Evolutionary conservation across 2,113 vertebrate species (phyloP).

Genomic region (Callipepla squamata): DNA sequence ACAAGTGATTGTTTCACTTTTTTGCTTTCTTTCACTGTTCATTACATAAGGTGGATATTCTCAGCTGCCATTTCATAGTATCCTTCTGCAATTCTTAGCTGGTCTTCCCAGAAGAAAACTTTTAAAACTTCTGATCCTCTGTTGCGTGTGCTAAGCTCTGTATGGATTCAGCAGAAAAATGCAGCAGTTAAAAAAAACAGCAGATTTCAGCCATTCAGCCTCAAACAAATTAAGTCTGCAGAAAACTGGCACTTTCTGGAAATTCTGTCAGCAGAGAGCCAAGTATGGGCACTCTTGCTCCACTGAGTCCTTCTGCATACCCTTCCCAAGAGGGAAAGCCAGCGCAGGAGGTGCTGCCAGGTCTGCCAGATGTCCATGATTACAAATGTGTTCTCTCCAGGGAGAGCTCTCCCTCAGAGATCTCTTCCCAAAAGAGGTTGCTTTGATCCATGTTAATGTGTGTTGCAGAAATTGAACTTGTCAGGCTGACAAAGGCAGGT

Average conservation of each 20-base stretch:
- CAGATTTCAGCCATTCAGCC: background rate
- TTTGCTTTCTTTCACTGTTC: background rate
- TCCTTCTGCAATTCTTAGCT: background rate
- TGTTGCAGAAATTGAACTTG: background rate
- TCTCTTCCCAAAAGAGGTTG: background rate
- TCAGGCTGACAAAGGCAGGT: background rate
- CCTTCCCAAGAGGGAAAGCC: background rate
- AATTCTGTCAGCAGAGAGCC: background rate
- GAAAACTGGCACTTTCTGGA: background rate
- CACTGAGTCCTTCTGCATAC: background rate
- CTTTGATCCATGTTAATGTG: background rate
- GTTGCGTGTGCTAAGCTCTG: background rate
- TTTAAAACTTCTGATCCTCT: background rate
- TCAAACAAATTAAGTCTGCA: background rate
- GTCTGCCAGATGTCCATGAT: background rate
- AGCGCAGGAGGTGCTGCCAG: background rate
- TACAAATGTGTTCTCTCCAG: background rate
- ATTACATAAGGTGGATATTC: rapidly evolving
- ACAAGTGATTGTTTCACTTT: background rate
- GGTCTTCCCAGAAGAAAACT: background rate
- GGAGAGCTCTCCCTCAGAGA: background rate
- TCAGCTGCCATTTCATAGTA: background rate
- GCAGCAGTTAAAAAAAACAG: background rate
- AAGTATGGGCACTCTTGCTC: background rate
- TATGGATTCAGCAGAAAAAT: background rate